Evolutionary conservation across 2,888 invertebrate species (phyloP).

Genomic region (Diaprepes abbreviatus): DNA sequence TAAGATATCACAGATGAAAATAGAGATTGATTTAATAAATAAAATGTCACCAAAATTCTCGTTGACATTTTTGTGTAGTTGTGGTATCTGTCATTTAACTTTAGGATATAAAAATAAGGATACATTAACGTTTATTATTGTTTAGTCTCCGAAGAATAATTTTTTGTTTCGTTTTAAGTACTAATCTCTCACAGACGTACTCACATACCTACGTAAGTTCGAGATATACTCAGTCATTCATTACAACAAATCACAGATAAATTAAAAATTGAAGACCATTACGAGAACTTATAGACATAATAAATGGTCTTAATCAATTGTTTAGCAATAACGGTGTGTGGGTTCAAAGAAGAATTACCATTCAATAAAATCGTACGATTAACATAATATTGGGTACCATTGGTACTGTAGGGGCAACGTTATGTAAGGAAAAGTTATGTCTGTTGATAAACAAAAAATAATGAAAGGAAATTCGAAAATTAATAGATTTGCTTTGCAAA

Average conservation of each 20-base stretch:
- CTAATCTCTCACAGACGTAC: conserved; percentile 3
- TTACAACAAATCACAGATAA: conserved; percentile 27
- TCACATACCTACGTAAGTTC: not conserved
- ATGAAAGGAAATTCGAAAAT: too few relatives aligned
- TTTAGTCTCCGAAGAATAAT: conserved; percentile 16
- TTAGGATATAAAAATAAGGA: too few relatives aligned
- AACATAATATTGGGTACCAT: conserved; percentile 28
- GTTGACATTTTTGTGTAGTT: too few relatives aligned
- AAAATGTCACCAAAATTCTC: too few relatives aligned
- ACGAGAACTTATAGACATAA: conserved; percentile 34
- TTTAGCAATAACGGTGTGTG: conserved; percentile 31
- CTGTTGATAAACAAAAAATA: too few relatives aligned
- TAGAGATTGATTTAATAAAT: too few relatives aligned
- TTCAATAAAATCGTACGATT: conserved; percentile 35
- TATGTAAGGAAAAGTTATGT: conserved; percentile 10
- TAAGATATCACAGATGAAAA: too few relatives aligned
- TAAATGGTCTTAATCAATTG: conserved; percentile 33
- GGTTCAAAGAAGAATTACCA: conserved; percentile 32
- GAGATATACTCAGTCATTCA: conserved; percentile 21
- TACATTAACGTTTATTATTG: not conserved
- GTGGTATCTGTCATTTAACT: too few relatives aligned
- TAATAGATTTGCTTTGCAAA: too few relatives aligned
- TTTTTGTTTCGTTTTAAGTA: conserved; percentile 15
- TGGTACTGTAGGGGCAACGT: not conserved
- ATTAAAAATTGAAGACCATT: conserved; percentile 32